Evolutionary conservation across 2,113 vertebrate genomes (phyloP), one percentile per base, ranked within the genome.

Genomic region (Toxotes chatareus): DNA sequence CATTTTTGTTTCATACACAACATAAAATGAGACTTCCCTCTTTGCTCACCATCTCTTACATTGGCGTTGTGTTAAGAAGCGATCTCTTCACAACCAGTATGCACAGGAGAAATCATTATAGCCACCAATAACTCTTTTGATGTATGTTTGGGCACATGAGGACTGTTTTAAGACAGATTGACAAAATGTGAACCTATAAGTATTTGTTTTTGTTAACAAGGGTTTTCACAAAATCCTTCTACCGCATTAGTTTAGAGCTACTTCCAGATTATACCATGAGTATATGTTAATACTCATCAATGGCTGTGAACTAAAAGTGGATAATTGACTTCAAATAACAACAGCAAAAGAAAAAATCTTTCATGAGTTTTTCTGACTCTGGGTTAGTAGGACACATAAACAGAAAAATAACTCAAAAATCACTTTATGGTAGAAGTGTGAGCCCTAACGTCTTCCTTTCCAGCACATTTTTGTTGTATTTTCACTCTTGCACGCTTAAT

Each of bases 241-340:
- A 16, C 36, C 64, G 57, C 27, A 21, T 38, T 46, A 57, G n/a
- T 77, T 80, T 6, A 60, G 46, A 59, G 7, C 6, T 32, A 57
- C 3, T 42, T 73, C 1, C 57, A 19, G 46, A 55, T 49, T 27
- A 36, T 57, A 55, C 66, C 9, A 16, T 32, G 44, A 67, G 17
- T 23, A 32, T 40, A 23, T 66, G 67, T 53, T 38, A 44, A 19
- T 61, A 46, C n/a, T 44, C 17, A 44, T 19, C 66, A 0, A 32
- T 61, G 38, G 8, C 71, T 82, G 7, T 66, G 36, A 79, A 46
- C n/a, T 47, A 73, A 60, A 68, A 61, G 36, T 73, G 34, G 73
- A 57, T 53, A 53, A 44, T 57, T 70, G 21, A 36, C 42, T 72
- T 79, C 23, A 51, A 51, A 55, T 63, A 47, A 47, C 13, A 4